These are phyloP conservation scores for Leptarthrus brevirostris DNA, from an alignment of 2,888 invertebrate species.

Conservation along the genomic window DNA sequence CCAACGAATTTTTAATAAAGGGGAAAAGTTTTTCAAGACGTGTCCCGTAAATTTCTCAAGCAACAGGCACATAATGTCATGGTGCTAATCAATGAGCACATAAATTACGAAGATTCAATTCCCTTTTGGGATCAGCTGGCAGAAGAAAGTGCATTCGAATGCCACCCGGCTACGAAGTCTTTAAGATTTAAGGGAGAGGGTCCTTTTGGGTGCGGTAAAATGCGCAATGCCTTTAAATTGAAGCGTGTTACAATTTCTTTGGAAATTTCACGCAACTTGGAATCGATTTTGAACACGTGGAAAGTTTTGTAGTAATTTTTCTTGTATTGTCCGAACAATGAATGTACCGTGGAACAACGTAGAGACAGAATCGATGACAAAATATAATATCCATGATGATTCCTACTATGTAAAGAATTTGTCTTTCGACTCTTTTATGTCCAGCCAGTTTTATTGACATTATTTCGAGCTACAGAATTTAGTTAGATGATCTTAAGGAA, in stretches of 20 bases:
- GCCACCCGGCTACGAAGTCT: too few relatives aligned
- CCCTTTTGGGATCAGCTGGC: neutral
- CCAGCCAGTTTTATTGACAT: too few relatives aligned
- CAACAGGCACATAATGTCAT: constrained; percentile 51
- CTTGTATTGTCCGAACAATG: neutral
- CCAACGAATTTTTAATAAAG: neutral
- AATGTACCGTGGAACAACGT: too few relatives aligned
- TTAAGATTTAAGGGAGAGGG: neutral
- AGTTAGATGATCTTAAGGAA: too few relatives aligned
- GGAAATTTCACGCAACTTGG: constrained; percentile 3
- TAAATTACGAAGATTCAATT: constrained; percentile 50
- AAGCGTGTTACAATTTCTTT: constrained; percentile 22
- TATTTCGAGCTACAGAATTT: too few relatives aligned
- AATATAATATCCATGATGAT: too few relatives aligned
- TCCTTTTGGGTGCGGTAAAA: neutral
- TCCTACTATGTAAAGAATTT: too few relatives aligned
- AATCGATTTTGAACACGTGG: neutral
- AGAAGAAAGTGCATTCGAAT: neutral
- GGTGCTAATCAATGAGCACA: constrained; percentile 54
- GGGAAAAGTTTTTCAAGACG: constrained; percentile 35
- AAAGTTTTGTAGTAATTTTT: constrained; percentile 11
- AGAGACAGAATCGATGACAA: too few relatives aligned
- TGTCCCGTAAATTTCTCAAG: constrained; percentile 51
- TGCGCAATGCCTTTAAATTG: neutral
- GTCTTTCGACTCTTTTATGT: too few relatives aligned